A percentile compares a stretch with the other conserved stretches of the same genome.
Conservation (phyloP, 2,888 invertebrate genomes). For the Panzeria rudis region DNA sequence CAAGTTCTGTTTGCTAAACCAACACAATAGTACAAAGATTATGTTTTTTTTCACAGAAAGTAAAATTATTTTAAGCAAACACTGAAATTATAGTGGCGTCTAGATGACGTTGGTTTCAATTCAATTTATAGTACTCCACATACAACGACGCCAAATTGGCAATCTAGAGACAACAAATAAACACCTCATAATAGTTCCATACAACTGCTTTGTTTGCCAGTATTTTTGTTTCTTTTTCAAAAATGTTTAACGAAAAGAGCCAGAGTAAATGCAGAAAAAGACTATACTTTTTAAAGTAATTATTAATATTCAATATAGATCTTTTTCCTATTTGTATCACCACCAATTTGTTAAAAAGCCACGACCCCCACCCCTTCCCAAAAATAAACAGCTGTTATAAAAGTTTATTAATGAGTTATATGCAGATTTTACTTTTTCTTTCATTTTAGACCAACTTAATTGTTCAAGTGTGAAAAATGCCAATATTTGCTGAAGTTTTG, state of each 20-base stretch:
- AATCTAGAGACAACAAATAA: constrained; percentile 44
- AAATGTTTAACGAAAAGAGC: constrained; percentile 33
- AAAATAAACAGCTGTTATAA: constrained; percentile 54
- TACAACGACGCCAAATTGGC: constrained; percentile 34
- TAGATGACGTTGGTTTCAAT: constrained; percentile 49
- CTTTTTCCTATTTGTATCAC: not conserved
- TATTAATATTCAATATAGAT: constrained; percentile 24
- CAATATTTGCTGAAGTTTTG: constrained; percentile 56
- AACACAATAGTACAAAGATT: not conserved
- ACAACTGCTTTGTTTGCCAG: constrained; percentile 47
- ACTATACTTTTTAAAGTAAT: not conserved
- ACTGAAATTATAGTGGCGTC: constrained; percentile 63
- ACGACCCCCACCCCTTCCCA: not conserved
- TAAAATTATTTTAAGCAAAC: constrained; percentile 8
- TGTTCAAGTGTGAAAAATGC: constrained; percentile 69
- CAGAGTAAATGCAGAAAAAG: not conserved
- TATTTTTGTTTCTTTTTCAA: constrained; percentile 18
- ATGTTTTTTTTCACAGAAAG: not conserved
- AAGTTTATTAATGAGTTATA: constrained; percentile 48
- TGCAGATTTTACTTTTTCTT: constrained; percentile 32
- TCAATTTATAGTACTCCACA: constrained; percentile 24
- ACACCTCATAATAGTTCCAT: constrained; percentile 45
- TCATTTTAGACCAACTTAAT: constrained; percentile 52
- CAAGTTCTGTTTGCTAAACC: not conserved
- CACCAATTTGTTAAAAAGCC: not conserved